Evolutionary conservation across 2,888 invertebrate species (phyloP).

Genomic region (Nudaria mundana): DNA sequence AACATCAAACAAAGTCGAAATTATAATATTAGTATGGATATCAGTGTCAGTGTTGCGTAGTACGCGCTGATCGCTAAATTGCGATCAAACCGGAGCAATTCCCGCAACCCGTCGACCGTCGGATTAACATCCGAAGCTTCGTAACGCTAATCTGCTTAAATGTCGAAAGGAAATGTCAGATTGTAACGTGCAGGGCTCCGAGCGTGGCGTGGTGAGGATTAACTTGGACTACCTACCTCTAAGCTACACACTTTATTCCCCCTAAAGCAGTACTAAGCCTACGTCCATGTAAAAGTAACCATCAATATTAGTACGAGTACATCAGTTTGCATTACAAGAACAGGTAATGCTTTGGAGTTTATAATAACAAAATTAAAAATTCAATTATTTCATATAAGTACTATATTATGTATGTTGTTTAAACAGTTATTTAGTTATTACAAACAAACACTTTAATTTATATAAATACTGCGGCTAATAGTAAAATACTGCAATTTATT

Average conservation of each 20-base stretch:
- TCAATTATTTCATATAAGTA: too few relatives aligned
- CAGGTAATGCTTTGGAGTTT: too few relatives aligned
- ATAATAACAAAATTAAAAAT: too few relatives aligned
- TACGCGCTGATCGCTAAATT: slow-evolving; percentile 62
- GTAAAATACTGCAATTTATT: background rate
- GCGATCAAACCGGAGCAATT: slow-evolving; percentile 72
- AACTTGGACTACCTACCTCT: slow-evolving; percentile 60
- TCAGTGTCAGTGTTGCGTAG: slow-evolving; percentile 33
- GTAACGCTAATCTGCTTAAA: slow-evolving; percentile 80
- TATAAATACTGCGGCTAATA: background rate
- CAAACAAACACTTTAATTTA: too few relatives aligned
- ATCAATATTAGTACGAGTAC: too few relatives aligned
- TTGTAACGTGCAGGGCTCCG: slow-evolving; percentile 73
- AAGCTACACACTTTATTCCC: slow-evolving; percentile 51
- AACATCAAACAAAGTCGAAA: too few relatives aligned
- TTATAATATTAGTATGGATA: too few relatives aligned
- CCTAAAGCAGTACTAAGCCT: too few relatives aligned
- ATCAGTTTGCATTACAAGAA: background rate
- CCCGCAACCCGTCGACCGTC: slow-evolving; percentile 74
- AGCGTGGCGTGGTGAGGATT: slow-evolving; percentile 66
- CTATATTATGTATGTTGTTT: too few relatives aligned
- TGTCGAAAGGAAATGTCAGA: slow-evolving; percentile 82
- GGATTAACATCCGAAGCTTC: slow-evolving; percentile 75
- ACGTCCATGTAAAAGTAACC: too few relatives aligned
- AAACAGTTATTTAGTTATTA: too few relatives aligned